phyloP scores from a whole-genome alignment of 30 jellyfish, hydroid and myxozoan genomes.

The Aurelia aurita complex sp. Pacific region DNA sequence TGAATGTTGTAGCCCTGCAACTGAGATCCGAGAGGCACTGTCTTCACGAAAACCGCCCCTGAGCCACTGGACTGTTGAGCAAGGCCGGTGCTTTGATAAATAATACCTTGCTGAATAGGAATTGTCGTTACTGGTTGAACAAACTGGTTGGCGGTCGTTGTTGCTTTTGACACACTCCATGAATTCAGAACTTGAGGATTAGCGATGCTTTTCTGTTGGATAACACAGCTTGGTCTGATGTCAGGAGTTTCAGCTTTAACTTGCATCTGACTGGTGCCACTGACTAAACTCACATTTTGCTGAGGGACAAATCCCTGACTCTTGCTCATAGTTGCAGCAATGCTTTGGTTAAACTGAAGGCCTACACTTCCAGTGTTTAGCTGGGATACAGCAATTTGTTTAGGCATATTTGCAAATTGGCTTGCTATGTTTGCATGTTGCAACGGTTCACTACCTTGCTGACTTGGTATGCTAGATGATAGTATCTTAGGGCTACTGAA shows the following conservation, averaged over 20 bases:
- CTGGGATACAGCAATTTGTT: not conserved
- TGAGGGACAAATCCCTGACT: not conserved
- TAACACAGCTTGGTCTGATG: slow-evolving; percentile 1
- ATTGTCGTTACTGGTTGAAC: not conserved
- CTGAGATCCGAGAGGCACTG: not conserved
- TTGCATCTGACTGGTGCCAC: not conserved
- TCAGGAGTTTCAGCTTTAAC: not conserved
- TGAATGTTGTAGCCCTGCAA: not conserved
- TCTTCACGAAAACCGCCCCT: slow-evolving; percentile 13
- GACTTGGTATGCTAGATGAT: not conserved
- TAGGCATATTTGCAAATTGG: not conserved
- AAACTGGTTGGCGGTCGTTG: slow-evolving; percentile 14
- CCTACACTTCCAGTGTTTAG: not conserved
- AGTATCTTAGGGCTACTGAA: not conserved
- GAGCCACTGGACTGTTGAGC: slow-evolving; percentile 3
- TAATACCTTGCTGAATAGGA: not conserved
- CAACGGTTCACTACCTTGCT: not conserved
- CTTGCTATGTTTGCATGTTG: not conserved
- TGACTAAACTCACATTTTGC: not conserved
- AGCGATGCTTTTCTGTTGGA: slow-evolving; percentile 3
- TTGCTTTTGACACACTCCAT: slow-evolving; percentile 22
- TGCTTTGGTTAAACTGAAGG: not conserved
- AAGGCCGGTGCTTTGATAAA: slow-evolving; percentile 3
- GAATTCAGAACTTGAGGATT: slow-evolving; percentile 26
- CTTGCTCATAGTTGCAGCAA: not conserved